These are phyloP conservation scores for Campoplex capitator DNA, from an alignment of 2,888 invertebrate species.

Conservation along the genomic window DNA sequence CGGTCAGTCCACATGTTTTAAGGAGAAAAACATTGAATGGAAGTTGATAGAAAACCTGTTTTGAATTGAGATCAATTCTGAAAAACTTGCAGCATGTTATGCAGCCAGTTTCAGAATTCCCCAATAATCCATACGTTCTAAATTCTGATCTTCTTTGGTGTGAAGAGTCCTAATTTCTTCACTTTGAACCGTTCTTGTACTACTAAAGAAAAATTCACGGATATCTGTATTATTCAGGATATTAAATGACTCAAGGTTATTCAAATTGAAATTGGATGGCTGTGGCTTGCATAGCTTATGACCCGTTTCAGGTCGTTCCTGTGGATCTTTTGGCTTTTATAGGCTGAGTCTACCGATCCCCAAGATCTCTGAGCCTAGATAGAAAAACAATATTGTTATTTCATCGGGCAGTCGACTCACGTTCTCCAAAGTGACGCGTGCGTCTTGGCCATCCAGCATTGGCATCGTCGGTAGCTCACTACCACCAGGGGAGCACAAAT, in stretches of 20 bases:
- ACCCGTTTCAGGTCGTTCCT: slow-evolving; percentile 38
- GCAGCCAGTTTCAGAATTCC: neutral
- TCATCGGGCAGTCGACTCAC: slow-evolving; percentile 82
- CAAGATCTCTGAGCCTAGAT: slow-evolving; percentile 69
- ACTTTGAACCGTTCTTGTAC: neutral
- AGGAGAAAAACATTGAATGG: neutral
- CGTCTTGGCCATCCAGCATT: slow-evolving; percentile 68
- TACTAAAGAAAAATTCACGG: neutral
- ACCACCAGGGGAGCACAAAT: slow-evolving; percentile 80
- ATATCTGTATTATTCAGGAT: neutral
- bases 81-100: neutral
- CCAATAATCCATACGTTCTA: neutral
- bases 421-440: slow-evolving; percentile 81
- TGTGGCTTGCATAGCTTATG: slow-evolving; percentile 14
- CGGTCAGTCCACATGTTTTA: neutral
- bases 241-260: slow-evolving; percentile 9
- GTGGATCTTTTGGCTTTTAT: slow-evolving; percentile 45
- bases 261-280: slow-evolving; percentile 10
- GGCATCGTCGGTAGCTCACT: slow-evolving; percentile 55
- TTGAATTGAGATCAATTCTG: neutral
- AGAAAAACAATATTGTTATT: slow-evolving; percentile 83
- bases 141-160: neutral
- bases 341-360: slow-evolving; percentile 41
- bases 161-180: neutral
- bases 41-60: neutral